A percentile compares a stretch with the other conserved stretches of the same genome.
phyloP scores from a whole-genome alignment of 2,113 vertebrate species.

The Callithrix jacchus region DNA sequence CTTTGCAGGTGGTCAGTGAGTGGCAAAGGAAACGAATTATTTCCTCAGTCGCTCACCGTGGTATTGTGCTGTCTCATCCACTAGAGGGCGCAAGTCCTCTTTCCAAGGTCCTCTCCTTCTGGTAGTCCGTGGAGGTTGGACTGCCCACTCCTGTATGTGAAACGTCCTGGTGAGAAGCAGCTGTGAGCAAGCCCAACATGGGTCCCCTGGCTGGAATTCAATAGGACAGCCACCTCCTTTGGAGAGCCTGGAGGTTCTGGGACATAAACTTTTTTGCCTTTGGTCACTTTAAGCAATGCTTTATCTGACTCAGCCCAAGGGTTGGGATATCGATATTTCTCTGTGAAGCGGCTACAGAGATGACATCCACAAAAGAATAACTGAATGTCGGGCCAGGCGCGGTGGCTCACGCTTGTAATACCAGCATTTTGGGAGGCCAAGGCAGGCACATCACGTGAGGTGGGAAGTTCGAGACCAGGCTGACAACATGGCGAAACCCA shows the following conservation, averaged over 20 bases:
- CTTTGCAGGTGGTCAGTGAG: neutral
- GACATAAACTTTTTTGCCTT: neutral
- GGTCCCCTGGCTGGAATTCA: neutral
- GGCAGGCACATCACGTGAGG: too few relatives aligned
- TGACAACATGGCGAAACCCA: too few relatives aligned
- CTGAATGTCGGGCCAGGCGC: too few relatives aligned
- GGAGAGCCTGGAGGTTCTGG: neutral
- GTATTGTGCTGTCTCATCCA: neutral
- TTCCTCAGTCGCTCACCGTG: neutral
- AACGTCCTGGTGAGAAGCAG: neutral
- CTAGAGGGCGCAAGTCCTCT: neutral
- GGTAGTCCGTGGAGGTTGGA: too few relatives aligned
- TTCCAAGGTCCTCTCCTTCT: neutral
- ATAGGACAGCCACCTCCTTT: neutral
- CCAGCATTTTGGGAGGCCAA: too few relatives aligned
- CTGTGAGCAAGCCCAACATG: neutral
- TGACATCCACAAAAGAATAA: neutral
- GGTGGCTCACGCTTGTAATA: too few relatives aligned
- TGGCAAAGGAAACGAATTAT: neutral
- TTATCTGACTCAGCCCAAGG: neutral
- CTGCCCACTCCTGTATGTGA: neutral
- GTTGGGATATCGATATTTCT: neutral
- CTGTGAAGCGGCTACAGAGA: neutral
- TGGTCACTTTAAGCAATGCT: neutral
- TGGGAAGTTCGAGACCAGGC: too few relatives aligned